Percentiles rank a stretch among this genome's conserved stretches.
Evolutionary conservation across 2,888 invertebrate species (phyloP).

Genomic region (Platypus cylindrus): DNA sequence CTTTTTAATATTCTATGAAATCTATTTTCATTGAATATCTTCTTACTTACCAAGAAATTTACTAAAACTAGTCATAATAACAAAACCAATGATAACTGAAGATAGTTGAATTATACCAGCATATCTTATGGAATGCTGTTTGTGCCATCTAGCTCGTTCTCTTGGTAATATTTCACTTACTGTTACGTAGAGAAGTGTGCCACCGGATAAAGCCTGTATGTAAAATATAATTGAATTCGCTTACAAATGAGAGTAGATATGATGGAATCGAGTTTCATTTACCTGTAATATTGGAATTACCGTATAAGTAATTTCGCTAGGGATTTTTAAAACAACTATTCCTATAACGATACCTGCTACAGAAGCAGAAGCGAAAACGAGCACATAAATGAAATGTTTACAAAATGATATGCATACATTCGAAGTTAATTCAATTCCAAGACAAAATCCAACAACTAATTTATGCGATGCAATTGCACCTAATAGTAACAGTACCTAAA

Average conservation of each 20-base stretch:
- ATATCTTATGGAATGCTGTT: conserved; percentile 35
- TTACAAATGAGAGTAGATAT: too few relatives aligned
- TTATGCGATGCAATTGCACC: conserved; percentile 69
- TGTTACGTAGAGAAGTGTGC: conserved; percentile 64
- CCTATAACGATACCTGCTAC: conserved; percentile 55
- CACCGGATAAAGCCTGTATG: conserved; percentile 60
- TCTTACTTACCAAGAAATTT: conserved; percentile 41
- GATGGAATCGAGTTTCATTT: conserved; percentile 8
- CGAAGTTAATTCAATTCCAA: conserved; percentile 56
- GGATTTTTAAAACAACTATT: conserved; percentile 43
- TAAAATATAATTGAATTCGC: not conserved
- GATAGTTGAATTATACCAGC: conserved; percentile 54
- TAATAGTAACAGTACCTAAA: conserved; percentile 45
- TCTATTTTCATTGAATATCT: too few relatives aligned
- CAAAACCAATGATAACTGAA: conserved; percentile 48
- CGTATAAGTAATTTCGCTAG: conserved; percentile 35
- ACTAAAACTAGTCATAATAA: conserved; percentile 49
- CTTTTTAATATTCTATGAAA: too few relatives aligned
- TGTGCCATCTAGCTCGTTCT: conserved; percentile 63
- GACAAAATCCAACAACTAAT: conserved; percentile 67
- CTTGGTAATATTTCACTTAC: conserved; percentile 65
- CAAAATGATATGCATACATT: conserved; percentile 27
- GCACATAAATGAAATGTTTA: conserved; percentile 45
- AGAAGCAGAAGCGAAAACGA: conserved; percentile 55
- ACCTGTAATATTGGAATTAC: conserved; percentile 53